Conservation (phyloP, 2,888 invertebrate genomes). For the Mamestra brassicae region DNA sequence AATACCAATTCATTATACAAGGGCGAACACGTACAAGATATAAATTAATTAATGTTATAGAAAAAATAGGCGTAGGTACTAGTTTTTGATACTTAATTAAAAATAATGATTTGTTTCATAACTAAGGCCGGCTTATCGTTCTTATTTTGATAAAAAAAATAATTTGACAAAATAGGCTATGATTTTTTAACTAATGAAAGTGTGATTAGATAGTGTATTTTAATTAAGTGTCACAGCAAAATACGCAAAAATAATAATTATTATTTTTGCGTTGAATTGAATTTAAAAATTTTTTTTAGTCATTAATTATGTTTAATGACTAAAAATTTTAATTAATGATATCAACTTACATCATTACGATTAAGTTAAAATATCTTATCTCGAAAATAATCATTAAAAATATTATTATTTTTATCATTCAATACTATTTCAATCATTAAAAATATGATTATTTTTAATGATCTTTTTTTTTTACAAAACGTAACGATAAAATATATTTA, state of each 20-base stretch:
- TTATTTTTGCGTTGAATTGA: no score
- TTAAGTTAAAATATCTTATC: neutral
- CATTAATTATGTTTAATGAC: neutral
- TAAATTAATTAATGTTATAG: conserved; percentile 36
- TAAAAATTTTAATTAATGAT: conserved; percentile 8
- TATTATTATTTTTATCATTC: no score
- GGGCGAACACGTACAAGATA: neutral
- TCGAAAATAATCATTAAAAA: no score
- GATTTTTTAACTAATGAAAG: conserved; percentile 23
- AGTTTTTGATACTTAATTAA: conserved; percentile 37
- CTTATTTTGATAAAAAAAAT: conserved; percentile 1
- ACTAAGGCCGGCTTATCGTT: conserved; percentile 25
- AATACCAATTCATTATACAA: conserved; percentile 20
- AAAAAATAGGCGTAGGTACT: conserved; percentile 19
- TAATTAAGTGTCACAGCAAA: conserved; percentile 20
- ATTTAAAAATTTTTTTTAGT: neutral
- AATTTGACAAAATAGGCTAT: neutral
- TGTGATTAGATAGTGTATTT: conserved; percentile 30
- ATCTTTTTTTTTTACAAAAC: neutral
- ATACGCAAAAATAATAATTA: neutral
- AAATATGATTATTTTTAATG: neutral
- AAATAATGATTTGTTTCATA: conserved; percentile 39
- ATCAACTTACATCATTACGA: neutral
- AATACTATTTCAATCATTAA: neutral
- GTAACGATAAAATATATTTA: neutral